Percentiles rank a stretch among this genome's conserved stretches.
Conservation (phyloP, 1,140 invertebrate species). For the Phortica variegata region DNA sequence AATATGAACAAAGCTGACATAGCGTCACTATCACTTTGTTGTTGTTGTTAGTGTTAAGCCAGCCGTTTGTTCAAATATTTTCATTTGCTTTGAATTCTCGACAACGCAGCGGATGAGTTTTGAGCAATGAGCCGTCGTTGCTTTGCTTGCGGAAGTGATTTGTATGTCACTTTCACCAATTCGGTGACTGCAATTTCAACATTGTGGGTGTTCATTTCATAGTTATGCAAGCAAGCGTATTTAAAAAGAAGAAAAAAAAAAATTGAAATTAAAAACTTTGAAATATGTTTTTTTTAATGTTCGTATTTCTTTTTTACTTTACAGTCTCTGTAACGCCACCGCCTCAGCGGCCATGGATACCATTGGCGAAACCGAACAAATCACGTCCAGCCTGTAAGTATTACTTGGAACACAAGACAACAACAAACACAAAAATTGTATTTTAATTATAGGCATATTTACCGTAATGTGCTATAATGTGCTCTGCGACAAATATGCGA, state of each 20-base stretch:
- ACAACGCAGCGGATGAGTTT: slow-evolving; percentile 6
- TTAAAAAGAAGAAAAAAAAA: not conserved
- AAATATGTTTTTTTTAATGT: slow-evolving; percentile 5
- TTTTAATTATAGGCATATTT: slow-evolving; percentile 77
- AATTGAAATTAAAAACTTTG: not conserved
- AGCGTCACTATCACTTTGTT: slow-evolving; percentile 13
- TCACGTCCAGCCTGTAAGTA: slow-evolving; percentile 84
- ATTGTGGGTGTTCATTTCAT: slow-evolving; percentile 32
- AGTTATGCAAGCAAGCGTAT: slow-evolving; percentile 10
- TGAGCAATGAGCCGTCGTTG: slow-evolving; percentile 19
- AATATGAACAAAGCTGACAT: too few relatives aligned
- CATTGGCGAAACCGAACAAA: slow-evolving; percentile 80
- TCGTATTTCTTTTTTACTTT: slow-evolving; percentile 60
- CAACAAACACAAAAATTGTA: not conserved
- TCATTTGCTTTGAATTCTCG: too few relatives aligned
- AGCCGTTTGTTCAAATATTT: not conserved
- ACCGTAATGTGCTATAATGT: slow-evolving; percentile 99
- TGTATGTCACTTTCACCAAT: slow-evolving; percentile 55
- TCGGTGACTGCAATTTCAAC: slow-evolving; percentile 18
- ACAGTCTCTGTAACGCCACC: slow-evolving; percentile 85
- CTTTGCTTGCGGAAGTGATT: slow-evolving; percentile 43
- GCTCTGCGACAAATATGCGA: slow-evolving; percentile 98
- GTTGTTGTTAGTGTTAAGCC: slow-evolving; percentile 3
- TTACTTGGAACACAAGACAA: not conserved
- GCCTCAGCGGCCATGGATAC: slow-evolving; percentile 91